A percentile compares a stretch with the other conserved stretches of the same genome.
Conservation (phyloP, 2,113 vertebrate species). For the Otis tarda region DNA sequence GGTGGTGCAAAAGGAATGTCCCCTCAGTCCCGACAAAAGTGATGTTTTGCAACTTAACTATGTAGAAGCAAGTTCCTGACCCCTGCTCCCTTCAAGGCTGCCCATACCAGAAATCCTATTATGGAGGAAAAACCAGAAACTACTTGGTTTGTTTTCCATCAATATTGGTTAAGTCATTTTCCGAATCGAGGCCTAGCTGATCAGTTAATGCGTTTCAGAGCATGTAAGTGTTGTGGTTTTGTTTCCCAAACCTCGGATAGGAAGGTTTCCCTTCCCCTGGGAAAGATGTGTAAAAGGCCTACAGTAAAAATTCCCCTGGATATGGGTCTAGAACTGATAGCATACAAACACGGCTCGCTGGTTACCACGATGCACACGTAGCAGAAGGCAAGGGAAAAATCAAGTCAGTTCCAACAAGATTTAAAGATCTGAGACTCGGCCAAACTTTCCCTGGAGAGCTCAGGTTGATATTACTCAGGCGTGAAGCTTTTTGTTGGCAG, state of each 20-base stretch:
- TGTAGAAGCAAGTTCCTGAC: not conserved
- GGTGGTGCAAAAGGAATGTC: not conserved
- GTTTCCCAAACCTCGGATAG: not conserved
- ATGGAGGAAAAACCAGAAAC: not conserved
- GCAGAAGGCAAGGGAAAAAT: not conserved
- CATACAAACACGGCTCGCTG: not conserved
- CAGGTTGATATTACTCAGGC: not conserved
- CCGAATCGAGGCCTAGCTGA: accelerated
- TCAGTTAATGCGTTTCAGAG: not conserved
- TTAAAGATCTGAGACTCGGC: not conserved
- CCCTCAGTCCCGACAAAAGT: not conserved
- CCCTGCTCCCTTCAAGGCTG: not conserved
- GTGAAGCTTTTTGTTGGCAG: not conserved
- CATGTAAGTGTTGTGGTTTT: no score
- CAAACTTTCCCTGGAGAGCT: not conserved
- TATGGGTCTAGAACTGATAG: accelerated
- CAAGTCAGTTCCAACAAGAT: not conserved
- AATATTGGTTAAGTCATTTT: not conserved
- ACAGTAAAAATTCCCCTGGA: not conserved
- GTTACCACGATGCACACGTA: accelerated
- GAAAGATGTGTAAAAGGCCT: not conserved
- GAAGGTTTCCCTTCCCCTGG: not conserved
- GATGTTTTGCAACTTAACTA: not conserved
- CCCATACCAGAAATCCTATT: not conserved
- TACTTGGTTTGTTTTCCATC: accelerated